Conservation (phyloP, 2,113 vertebrate genomes). For the Symphodus melops region DNA sequence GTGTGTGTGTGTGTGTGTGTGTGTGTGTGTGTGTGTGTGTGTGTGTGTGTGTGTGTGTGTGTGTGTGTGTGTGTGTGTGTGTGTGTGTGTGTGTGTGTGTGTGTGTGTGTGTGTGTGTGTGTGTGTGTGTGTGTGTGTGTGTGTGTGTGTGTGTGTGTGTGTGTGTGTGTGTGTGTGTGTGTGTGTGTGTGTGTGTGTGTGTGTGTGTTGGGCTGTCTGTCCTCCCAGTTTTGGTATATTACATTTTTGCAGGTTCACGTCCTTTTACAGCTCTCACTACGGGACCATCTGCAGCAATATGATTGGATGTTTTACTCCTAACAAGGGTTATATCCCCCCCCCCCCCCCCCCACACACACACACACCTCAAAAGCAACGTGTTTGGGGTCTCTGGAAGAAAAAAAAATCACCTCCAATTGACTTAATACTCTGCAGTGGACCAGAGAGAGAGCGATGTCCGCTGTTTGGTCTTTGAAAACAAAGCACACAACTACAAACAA, state of each 20-base stretch:
- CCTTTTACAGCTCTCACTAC: constrained; percentile 8
- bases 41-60: constrained; percentile 8
- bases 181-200: neutral
- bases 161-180: neutral
- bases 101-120: neutral
- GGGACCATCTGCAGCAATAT: constrained; percentile 42
- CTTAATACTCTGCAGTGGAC: too few relatives aligned
- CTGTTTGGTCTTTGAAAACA: too few relatives aligned
- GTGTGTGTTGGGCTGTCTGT: constrained; percentile 13
- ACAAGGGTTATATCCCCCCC: neutral
- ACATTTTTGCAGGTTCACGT: constrained; percentile 21
- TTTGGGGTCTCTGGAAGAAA: too few relatives aligned
- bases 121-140: neutral
- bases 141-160: neutral
- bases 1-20: constrained; percentile 8
- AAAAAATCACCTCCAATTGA: too few relatives aligned
- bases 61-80: neutral
- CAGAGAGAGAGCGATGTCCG: too few relatives aligned
- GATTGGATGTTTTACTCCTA: constrained; percentile 16
- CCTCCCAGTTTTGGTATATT: constrained; percentile 19
- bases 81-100: neutral
- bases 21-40: constrained; percentile 8
- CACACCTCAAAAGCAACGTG: too few relatives aligned
- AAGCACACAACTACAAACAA: too few relatives aligned
- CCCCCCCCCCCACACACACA: too few relatives aligned